phyloP scores from a whole-genome alignment of 1,140 invertebrate species.

The Aphelenchoides avenae region DNA sequence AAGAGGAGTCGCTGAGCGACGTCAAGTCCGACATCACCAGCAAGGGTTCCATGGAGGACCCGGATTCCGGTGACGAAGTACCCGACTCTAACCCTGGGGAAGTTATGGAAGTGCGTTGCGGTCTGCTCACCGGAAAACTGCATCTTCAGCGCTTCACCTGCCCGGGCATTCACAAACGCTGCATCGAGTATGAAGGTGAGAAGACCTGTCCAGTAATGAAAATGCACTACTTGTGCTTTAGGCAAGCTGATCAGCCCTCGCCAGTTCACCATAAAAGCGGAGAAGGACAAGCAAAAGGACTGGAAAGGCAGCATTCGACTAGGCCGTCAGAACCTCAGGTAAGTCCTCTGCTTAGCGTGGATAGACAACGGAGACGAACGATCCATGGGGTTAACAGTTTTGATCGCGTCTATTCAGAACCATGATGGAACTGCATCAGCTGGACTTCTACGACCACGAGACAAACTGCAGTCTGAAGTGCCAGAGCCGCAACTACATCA shows the following conservation, averaged over 20 bases:
- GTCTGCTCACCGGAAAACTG: constrained; percentile 58
- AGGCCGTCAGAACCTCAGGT: constrained; percentile 60
- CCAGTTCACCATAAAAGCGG: constrained; percentile 60
- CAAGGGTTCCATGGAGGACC: constrained; percentile 19
- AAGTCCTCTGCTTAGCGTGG: constrained; percentile 13
- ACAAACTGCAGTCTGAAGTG: constrained; percentile 48
- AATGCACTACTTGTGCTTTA: constrained; percentile 7
- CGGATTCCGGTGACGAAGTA: constrained; percentile 24
- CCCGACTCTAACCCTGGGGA: constrained; percentile 1
- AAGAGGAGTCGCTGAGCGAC: constrained; percentile 11
- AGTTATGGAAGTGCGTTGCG: constrained; percentile 60
- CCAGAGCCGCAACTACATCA: constrained; percentile 44
- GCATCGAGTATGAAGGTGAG: constrained; percentile 59
- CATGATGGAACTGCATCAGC: constrained; percentile 60
- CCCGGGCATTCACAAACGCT: constrained; percentile 62
- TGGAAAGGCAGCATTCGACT: constrained; percentile 63
- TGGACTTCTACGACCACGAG: constrained; percentile 60
- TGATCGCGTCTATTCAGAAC: constrained; percentile 44
- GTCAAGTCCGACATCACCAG: constrained; percentile 17
- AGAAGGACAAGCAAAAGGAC: constrained; percentile 62
- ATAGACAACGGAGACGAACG: background rate
- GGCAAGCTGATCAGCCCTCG: constrained; percentile 60
- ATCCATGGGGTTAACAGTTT: background rate
- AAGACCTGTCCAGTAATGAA: constrained; percentile 10
- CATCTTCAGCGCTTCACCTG: constrained; percentile 61